A percentile compares a stretch with the other conserved stretches of the same genome.
These are phyloP conservation scores for Zaprionus vittiger DNA, from an alignment of 1,140 invertebrate species.

Conservation along the genomic window DNA sequence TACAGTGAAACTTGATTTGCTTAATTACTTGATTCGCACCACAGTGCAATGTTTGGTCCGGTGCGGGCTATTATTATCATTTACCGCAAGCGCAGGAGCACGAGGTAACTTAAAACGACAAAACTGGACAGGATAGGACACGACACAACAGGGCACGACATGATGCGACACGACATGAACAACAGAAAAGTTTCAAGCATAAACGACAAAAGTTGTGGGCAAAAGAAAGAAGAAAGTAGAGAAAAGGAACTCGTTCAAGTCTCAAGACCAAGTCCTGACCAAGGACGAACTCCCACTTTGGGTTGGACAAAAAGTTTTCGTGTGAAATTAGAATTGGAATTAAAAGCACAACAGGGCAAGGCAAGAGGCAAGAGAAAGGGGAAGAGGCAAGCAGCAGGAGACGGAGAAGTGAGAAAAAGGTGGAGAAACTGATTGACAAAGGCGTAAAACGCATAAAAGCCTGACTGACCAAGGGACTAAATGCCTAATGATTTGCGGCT, in stretches of 20 bases:
- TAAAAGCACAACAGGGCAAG: conserved; percentile 63
- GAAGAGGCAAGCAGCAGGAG: neutral
- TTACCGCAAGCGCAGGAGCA: conserved; percentile 57
- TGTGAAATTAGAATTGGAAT: conserved; percentile 77
- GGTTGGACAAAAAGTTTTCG: conserved; percentile 62
- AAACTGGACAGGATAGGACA: conserved; percentile 44
- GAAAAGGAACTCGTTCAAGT: conserved; percentile 2
- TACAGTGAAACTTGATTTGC: neutral
- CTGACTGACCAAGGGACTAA: conserved; percentile 8
- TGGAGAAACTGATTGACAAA: neutral
- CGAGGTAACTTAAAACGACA: conserved; percentile 7
- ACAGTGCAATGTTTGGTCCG: neutral
- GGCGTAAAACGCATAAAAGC: conserved; percentile 5
- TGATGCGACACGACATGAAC: conserved; percentile 53
- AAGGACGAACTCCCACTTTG: conserved; percentile 15
- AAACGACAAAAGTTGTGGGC: conserved; percentile 51
- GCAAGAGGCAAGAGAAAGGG: neutral
- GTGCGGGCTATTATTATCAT: conserved; percentile 60
- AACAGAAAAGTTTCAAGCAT: conserved; percentile 64
- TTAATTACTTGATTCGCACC: neutral
- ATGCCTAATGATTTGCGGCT: conserved; percentile 26
- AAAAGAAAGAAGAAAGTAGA: neutral
- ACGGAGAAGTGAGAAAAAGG: neutral
- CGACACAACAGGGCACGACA: conserved; percentile 21
- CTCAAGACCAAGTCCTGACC: neutral